A percentile compares a stretch with the other conserved stretches of the same genome.
Conservation (phyloP, 2,888 invertebrate genomes). For the Caenorhabditis virilis region DNA sequence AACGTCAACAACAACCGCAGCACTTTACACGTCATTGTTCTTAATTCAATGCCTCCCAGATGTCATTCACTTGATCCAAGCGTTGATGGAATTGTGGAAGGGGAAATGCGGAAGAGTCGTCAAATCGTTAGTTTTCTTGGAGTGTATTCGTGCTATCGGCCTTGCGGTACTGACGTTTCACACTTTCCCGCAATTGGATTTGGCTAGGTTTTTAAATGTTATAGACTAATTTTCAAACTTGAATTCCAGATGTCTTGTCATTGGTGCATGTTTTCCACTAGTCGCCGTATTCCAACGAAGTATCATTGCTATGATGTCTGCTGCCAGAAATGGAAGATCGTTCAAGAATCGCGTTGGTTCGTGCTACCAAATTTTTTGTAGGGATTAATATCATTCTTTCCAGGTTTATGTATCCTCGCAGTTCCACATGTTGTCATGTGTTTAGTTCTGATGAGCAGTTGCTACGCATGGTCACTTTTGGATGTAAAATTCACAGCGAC, state of each 20-base stretch:
- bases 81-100: conserved; percentile 38
- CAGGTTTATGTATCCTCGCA: conserved; percentile 30
- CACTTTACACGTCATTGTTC: conserved; percentile 45
- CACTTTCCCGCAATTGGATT: conserved; percentile 50
- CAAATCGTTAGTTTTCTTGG: conserved; percentile 47
- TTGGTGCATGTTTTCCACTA: conserved; percentile 39
- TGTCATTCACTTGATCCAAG: conserved; percentile 43
- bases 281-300: conserved; percentile 38
- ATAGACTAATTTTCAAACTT: too few relatives aligned
- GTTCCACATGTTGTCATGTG: conserved; percentile 39
- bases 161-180: conserved; percentile 49
- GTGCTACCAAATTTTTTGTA: too few relatives aligned
- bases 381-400: too few relatives aligned
- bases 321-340: conserved; percentile 21
- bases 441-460: conserved; percentile 33
- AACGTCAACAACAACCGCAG: conserved; percentile 42
- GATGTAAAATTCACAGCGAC: conserved; percentile 39
- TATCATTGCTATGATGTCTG: conserved; percentile 26
- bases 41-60: conserved; percentile 63
- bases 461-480: conserved; percentile 45
- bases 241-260: conserved; percentile 37
- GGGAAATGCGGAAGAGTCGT: conserved; percentile 33
- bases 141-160: conserved; percentile 51
- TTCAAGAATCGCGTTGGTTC: conserved; percentile 30
- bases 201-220: too few relatives aligned